Conservation (phyloP, 1,140 invertebrate species). For the Homarus americanus region DNA sequence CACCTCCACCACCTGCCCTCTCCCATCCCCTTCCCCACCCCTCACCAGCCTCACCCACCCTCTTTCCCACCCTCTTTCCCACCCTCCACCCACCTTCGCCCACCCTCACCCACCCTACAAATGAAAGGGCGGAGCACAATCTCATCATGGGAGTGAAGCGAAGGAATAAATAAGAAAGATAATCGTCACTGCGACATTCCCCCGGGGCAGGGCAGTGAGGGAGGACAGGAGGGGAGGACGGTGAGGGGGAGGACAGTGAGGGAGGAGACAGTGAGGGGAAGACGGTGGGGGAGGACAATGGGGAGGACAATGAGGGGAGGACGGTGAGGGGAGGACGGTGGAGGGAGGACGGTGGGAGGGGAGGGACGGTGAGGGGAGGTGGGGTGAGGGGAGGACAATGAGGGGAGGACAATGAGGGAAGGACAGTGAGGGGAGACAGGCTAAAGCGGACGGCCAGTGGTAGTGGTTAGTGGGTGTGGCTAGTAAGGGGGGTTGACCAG, state of each 20-base stretch:
- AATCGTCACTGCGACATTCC: slow-evolving; percentile 32
- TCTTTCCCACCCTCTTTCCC: not conserved
- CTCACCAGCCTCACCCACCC: not conserved
- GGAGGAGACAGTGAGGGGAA: not conserved
- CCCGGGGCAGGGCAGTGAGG: not conserved
- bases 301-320: too few relatives aligned
- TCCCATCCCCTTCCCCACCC: not conserved
- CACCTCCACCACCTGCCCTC: not conserved
- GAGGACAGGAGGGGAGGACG: not conserved
- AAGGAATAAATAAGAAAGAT: slow-evolving; percentile 45
- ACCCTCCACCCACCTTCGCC: not conserved
- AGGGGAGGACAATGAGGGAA: too few relatives aligned
- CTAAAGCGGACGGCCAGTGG: too few relatives aligned
- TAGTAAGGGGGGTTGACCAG: too few relatives aligned
- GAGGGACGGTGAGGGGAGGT: not conserved
- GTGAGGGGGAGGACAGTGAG: not conserved
- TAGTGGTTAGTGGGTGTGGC: too few relatives aligned
- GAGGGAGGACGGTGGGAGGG: not conserved
- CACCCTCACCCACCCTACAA: not conserved
- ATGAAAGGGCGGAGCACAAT: slow-evolving; percentile 23
- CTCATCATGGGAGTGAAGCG: slow-evolving; percentile 30
- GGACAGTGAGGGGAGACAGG: too few relatives aligned
- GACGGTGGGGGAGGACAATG: not conserved
- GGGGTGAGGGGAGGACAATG: not conserved
- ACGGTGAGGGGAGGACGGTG: not conserved